Percentiles rank a stretch among this genome's conserved stretches.
Conservation (phyloP, 2,113 vertebrate species). For the Chaenogobius annularis region DNA sequence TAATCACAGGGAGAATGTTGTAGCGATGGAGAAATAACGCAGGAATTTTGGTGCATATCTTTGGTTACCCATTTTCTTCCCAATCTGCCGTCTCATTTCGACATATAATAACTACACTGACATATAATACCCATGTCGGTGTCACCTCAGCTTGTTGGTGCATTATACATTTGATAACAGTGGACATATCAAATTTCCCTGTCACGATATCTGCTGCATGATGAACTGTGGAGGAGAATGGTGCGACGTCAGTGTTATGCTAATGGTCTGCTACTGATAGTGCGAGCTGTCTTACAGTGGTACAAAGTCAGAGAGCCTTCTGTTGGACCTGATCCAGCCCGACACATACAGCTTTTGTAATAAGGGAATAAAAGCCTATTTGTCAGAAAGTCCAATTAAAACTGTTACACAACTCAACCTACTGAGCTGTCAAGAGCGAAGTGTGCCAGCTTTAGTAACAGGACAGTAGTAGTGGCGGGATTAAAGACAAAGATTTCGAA, state of each 20-base stretch:
- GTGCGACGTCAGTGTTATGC: not conserved
- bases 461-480: not conserved
- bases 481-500: not conserved
- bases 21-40: conserved; percentile 61
- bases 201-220: conserved; percentile 27
- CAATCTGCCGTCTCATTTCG: conserved; percentile 48
- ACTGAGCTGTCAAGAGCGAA: conserved; percentile 53
- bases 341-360: conserved; percentile 59
- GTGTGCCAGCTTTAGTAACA: conserved; percentile 31
- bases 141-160: conserved; percentile 48
- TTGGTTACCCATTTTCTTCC: conserved; percentile 67
- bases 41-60: conserved; percentile 67
- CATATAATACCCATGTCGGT: conserved; percentile 56
- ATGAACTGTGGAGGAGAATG: conserved; percentile 12
- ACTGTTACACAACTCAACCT: conserved; percentile 53
- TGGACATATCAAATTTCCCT: conserved; percentile 31
- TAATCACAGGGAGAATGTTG: conserved; percentile 66
- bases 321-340: conserved; percentile 41
- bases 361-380: conserved; percentile 58
- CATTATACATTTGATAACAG: conserved; percentile 52
- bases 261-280: not conserved
- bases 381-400: conserved; percentile 54
- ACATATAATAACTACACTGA: conserved; percentile 42
- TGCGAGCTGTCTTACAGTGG: not conserved
- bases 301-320: conserved; percentile 32